Base-by-base conservation (phyloP, 2,888 invertebrate genomes). In the Empis livida region DNA sequence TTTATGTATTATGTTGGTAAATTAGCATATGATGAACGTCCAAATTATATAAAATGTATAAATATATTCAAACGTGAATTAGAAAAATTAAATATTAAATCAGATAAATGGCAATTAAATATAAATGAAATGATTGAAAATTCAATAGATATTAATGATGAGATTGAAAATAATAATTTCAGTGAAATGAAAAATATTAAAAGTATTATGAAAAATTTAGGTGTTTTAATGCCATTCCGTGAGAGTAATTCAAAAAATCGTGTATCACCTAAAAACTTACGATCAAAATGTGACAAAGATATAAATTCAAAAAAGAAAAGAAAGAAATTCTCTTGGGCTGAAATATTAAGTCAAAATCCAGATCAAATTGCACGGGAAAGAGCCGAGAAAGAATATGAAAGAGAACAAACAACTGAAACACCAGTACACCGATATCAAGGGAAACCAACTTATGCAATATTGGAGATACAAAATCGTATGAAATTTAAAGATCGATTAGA, bases 31-130 rank as follows among this genome's bases (percentile, higher is more conserved):
- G 79, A 79, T 44, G 80, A 84, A 51, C 73, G 77, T 57, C 91
- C 90, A 1, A 79, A 88, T 62, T 91, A 90, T 63, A 74, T 78
- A 16, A 78, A 77, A 53, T 83, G 82, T 58, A 77, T 79, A 55
- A 75, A 72, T 53, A 64, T 89, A 32, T 82, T 91, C 56, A 73
- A 70, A 54, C 75, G 74, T 49, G 84, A 83, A 54, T 70, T 86
- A 37, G 64, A 73, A 40, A 75, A 76, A 48, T 74, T 75, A 53
- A 78, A n/a, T 11, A 23, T n/a, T 11, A n/a, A 40, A 51, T 17
- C 43, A 51, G 45, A 37, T 55, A 52, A 23, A 27, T 27, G 23
- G 23, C 23, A 57, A 20, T 49, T 64, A 43, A 61, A 61, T 52
- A 65, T 64, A 45, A 54, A 58, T 17, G 64, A 68, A 52, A 60